phyloP scores from a whole-genome alignment of 2,888 invertebrate species.

The Portevinia maculata region DNA sequence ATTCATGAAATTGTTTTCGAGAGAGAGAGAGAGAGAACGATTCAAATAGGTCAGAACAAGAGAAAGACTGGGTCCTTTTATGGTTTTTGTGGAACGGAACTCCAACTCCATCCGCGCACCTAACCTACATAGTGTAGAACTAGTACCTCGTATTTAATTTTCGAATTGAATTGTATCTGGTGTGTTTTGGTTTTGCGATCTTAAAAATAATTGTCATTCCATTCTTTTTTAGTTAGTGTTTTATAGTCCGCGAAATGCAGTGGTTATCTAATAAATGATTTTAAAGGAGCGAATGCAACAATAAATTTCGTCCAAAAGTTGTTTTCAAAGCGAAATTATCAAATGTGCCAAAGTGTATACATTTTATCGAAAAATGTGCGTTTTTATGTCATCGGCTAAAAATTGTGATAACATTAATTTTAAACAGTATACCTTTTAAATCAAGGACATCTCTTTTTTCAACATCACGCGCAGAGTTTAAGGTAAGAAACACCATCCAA shows the following conservation, averaged over 20 bases:
- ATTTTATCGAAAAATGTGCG: neutral
- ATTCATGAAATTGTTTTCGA: constrained; percentile 46
- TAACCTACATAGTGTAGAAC: neutral
- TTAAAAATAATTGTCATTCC: neutral
- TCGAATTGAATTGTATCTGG: constrained; percentile 1
- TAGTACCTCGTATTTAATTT: neutral
- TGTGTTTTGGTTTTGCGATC: neutral
- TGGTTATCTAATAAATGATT: neutral
- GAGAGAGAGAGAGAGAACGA: neutral
- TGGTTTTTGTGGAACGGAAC: neutral
- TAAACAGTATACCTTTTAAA: neutral
- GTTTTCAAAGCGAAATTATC: neutral
- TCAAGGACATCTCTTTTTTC: neutral
- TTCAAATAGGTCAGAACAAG: constrained; percentile 25
- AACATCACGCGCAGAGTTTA: neutral
- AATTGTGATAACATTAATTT: neutral
- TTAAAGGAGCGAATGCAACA: neutral
- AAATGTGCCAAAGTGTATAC: neutral
- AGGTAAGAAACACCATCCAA: neutral
- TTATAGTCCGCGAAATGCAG: neutral
- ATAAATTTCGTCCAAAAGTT: neutral
- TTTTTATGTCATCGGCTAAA: constrained; percentile 17
- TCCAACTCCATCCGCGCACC: constrained; percentile 4
- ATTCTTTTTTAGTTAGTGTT: neutral
- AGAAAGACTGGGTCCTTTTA: neutral